Conservation (phyloP, 1,140 invertebrate species). For the Macrosteles quadrilineatus region DNA sequence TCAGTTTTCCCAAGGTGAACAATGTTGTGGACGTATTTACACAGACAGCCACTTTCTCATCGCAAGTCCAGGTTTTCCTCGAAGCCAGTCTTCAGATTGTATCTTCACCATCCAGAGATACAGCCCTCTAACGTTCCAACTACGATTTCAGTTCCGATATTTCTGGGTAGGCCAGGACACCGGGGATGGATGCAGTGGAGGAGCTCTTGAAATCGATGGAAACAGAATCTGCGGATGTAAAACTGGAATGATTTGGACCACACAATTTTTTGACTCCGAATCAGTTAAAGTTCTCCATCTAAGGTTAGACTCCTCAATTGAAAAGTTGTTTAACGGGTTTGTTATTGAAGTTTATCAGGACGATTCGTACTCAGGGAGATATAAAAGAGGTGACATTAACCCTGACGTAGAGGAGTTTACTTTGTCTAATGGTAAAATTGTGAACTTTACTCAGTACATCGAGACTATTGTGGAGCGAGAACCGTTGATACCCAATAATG, state of each 20-base stretch:
- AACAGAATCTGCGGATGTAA: conserved; percentile 59
- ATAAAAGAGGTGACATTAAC: background rate
- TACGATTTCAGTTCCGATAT: conserved; percentile 57
- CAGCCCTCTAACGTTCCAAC: conserved; percentile 52
- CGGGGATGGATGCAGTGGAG: conserved; percentile 50
- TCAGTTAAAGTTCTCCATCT: background rate
- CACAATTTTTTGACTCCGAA: conserved; percentile 7
- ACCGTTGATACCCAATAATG: background rate
- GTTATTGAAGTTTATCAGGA: conserved; percentile 21
- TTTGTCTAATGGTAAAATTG: background rate
- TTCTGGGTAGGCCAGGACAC: conserved; percentile 54
- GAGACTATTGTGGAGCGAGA: background rate
- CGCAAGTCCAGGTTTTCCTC: conserved; percentile 11
- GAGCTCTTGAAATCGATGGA: conserved; percentile 58
- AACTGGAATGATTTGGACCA: conserved; percentile 47
- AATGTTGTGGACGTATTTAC: conserved; percentile 15
- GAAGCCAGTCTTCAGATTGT: conserved; percentile 46
- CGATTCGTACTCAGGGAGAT: background rate
- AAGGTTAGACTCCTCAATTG: background rate
- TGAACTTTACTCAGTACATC: background rate
- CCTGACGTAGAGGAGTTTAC: background rate
- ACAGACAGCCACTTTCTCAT: conserved; percentile 11
- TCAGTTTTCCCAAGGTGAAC: background rate
- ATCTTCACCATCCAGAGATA: conserved; percentile 54
- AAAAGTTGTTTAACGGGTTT: conserved; percentile 17